phyloP scores from a whole-genome alignment of 2,797 vertebrate genomes.

The Chromis chromis region DNA sequence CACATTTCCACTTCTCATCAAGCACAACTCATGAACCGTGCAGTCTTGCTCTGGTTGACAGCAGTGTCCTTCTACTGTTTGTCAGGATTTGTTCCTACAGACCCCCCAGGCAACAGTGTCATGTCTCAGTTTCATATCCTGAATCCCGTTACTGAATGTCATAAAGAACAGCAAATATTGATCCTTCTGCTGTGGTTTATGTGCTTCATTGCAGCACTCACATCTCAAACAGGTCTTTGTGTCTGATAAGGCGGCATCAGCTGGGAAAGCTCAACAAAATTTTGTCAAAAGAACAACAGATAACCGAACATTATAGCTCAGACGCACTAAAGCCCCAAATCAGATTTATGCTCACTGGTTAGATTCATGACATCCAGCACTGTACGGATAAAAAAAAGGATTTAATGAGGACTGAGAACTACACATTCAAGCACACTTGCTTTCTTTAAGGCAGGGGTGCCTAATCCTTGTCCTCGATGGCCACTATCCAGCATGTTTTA shows the following conservation, averaged over 20 bases:
- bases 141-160: conserved; percentile 51
- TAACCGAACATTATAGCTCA: conserved; percentile 26
- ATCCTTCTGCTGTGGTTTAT: conserved; percentile 52
- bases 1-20: conserved; percentile 47
- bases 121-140: conserved; percentile 76
- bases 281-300: conserved; percentile 39
- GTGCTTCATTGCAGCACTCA: conserved; percentile 12
- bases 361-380: too few relatives aligned
- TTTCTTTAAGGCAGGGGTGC: too few relatives aligned
- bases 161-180: conserved; percentile 80
- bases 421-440: too few relatives aligned
- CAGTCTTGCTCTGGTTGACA: conserved; percentile 17
- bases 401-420: too few relatives aligned
- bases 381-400: too few relatives aligned
- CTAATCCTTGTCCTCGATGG: too few relatives aligned
- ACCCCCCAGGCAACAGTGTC: conserved; percentile 47
- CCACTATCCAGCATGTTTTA: too few relatives aligned
- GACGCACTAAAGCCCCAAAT: too few relatives aligned
- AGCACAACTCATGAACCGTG: conserved; percentile 37
- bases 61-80: conserved; percentile 50
- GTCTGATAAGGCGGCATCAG: conserved; percentile 36
- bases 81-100: conserved; percentile 49
- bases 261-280: conserved; percentile 49
- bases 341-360: too few relatives aligned
- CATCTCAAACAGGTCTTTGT: conserved; percentile 45